A percentile compares a stretch with the other conserved stretches of the same genome.
Conservation (phyloP, 2,113 vertebrate species). For the Nestor notabilis region DNA sequence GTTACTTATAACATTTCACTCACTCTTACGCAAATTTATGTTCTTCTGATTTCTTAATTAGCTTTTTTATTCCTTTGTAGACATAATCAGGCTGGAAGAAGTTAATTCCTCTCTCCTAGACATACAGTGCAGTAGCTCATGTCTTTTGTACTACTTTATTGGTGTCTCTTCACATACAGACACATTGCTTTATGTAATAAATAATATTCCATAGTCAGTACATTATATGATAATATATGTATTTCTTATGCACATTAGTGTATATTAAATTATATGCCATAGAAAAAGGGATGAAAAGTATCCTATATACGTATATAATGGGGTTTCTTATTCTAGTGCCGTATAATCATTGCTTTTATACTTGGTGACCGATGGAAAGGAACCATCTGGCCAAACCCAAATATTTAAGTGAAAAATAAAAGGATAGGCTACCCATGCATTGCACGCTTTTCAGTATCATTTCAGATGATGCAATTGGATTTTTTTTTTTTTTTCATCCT, state of each 20-base stretch:
- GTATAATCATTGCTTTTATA: background rate
- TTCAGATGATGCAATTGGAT: background rate
- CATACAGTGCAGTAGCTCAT: background rate
- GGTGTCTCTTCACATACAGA: background rate
- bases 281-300: background rate
- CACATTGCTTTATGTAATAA: background rate
- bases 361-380: background rate
- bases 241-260: background rate
- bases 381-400: background rate
- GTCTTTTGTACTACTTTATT: background rate
- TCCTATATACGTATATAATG: background rate
- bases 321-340: background rate
- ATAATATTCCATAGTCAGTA: background rate
- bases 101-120: background rate
- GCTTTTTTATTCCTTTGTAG: background rate
- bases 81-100: background rate
- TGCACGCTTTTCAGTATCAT: background rate
- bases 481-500: background rate
- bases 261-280: background rate
- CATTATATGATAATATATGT: background rate
- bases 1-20: background rate
- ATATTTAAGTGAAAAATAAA: background rate
- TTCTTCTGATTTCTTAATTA: background rate
- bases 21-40: rapidly evolving
- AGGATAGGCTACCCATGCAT: rapidly evolving